These are phyloP conservation scores for Agonopterix heracliana DNA, from an alignment of 2,888 invertebrate species.

Conservation along the genomic window DNA sequence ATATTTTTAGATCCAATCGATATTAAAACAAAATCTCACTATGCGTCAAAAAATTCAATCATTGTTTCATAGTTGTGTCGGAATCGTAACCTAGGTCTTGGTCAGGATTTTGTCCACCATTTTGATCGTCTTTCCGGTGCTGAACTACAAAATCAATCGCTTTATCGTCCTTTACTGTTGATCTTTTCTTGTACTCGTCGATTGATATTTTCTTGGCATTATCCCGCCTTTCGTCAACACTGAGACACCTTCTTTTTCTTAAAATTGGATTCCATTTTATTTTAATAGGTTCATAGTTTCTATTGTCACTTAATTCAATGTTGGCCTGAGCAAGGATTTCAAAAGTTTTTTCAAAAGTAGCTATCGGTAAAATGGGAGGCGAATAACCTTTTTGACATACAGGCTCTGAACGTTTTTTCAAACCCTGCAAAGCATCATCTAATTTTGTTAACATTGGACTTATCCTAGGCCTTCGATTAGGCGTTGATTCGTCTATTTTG, in stretches of 20 bases:
- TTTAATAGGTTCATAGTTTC: too few species aligned
- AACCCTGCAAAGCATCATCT: not conserved
- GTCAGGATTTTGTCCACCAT: constrained; percentile 14
- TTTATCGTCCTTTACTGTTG: constrained; percentile 1
- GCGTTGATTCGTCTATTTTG: not conserved
- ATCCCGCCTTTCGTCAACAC: not conserved
- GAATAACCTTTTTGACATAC: constrained; percentile 33
- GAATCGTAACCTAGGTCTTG: constrained; percentile 38
- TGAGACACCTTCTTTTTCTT: not conserved
- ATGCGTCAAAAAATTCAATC: not conserved
- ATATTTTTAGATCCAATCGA: too few species aligned
- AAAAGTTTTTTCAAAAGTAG: constrained; percentile 32
- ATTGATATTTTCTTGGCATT: constrained; percentile 36
- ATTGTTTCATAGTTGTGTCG: constrained; percentile 27
- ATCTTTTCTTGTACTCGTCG: constrained; percentile 39
- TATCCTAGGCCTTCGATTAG: not conserved
- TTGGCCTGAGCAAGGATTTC: constrained; percentile 7
- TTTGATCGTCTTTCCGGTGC: not conserved
- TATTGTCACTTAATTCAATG: too few species aligned
- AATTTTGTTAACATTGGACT: not conserved
- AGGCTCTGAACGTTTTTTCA: not conserved
- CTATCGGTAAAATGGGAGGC: constrained; percentile 49
- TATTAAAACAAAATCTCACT: too few species aligned
- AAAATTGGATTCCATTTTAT: not conserved
- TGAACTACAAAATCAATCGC: not conserved